Conservation (phyloP, 23 tunicate species). For the Corella eumyota region DNA sequence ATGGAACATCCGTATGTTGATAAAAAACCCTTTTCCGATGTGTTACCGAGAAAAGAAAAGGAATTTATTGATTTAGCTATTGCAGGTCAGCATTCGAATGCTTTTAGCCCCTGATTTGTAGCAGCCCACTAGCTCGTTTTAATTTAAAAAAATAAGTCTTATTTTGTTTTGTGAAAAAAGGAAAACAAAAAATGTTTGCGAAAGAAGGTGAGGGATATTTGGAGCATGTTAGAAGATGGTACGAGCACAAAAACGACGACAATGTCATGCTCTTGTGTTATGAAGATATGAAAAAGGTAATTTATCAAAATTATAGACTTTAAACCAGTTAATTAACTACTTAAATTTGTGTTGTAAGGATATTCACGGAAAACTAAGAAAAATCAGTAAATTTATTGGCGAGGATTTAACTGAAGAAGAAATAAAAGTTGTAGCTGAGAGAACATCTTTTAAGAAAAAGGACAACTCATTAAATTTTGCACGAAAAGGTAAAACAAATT, state of each 20-base stretch:
- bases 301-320: neutral
- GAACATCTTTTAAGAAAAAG: neutral
- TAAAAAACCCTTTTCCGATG: too few relatives aligned
- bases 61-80: too few relatives aligned
- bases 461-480: too few relatives aligned
- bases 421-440: neutral
- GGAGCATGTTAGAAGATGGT: conserved; percentile 7
- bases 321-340: neutral
- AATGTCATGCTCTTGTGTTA: conserved; percentile 5
- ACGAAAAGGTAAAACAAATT: too few relatives aligned
- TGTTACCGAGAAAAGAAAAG: too few relatives aligned
- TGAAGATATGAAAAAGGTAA: conserved; percentile 18
- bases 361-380: neutral
- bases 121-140: too few relatives aligned
- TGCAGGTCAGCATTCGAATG: too few relatives aligned
- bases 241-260: conserved; percentile 13
- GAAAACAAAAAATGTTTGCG: neutral
- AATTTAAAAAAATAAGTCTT: too few relatives aligned
- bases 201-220: conserved; percentile 11
- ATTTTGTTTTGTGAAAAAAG: too few relatives aligned
- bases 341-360: neutral
- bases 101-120: too few relatives aligned
- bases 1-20: conserved; percentile 10
- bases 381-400: conserved; percentile 3
- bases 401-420: neutral